Evolutionary conservation across 1,140 invertebrate species (phyloP), one percentile per base, ranked within the genome.

Genomic region (Zaprionus capensis): DNA sequence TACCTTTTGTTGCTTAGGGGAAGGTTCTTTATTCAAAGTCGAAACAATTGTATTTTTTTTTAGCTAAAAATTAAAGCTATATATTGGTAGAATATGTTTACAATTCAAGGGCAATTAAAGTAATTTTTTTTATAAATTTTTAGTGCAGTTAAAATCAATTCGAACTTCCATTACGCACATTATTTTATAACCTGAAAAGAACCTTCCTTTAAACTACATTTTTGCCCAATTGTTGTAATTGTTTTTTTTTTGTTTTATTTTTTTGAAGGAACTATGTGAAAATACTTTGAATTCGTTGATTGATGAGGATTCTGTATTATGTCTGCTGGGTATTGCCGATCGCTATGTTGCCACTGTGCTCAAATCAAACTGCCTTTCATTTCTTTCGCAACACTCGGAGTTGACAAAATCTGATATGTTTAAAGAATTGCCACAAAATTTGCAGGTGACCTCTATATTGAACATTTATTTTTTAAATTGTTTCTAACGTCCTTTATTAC

Each of bases 321-420:
- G 95, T 86, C 93, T 96, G 5, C 90, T 96, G 26, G 95, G 94
- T 64, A 94, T 96, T 74, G 95, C 95, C 7, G 95, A 96, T 92
- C 95, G 95, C 71, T 95, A 95, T 75, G 94, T 95, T 88, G 95
- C 95, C 28, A 94, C 93, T 57, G 92, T 92, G 9, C 91, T 96
- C 31, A 94, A 94, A 92, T 95, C 95, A 88, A 93, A 84, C 81
- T 94, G 91, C 71, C 88, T 95, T 55, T 93, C 92, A 59, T 95
- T 94, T 83, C 93, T 95, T 24, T 93, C 93, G 22, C 92, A 94
- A 71, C 94, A 96, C 85, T 94, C 94, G 22, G 93, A 94, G 64
- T 80, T 96, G n/a, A 94, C 94, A 44, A 94, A 94, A 62, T 93
- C 93, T 81, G 95, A 96, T 70, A 93, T 95, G 34, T 96, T 95